Conservation (phyloP, 2,888 invertebrate species). For the Hoplodrina blanda region DNA sequence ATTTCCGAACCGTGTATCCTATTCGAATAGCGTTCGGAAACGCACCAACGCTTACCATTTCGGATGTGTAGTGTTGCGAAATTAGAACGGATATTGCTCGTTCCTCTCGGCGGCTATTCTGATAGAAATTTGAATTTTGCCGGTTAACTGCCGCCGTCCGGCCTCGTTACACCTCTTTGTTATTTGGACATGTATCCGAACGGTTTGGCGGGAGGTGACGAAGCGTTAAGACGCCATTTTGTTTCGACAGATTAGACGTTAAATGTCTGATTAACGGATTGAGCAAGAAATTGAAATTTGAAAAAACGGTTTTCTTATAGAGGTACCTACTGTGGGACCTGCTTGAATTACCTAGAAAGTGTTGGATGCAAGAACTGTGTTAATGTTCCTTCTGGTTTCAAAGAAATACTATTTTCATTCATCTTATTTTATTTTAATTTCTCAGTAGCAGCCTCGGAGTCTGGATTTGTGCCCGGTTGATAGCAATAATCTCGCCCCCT, state of each 20-base stretch:
- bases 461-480: too few species aligned
- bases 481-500: too few species aligned
- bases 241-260: conserved; percentile 63
- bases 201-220: conserved; percentile 63
- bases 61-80: conserved; percentile 85
- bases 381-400: too few species aligned
- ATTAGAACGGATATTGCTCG: conserved; percentile 90
- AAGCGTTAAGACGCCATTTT: conserved; percentile 67
- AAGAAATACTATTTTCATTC: too few species aligned
- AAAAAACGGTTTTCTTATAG: background rate
- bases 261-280: conserved; percentile 57
- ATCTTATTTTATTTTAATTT: too few species aligned
- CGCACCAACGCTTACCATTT: conserved; percentile 84
- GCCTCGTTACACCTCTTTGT: conserved; percentile 81
- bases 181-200: conserved; percentile 77
- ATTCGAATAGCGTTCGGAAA: conserved; percentile 74
- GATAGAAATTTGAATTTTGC: conserved; percentile 89
- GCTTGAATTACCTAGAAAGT: background rate
- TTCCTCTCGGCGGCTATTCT: conserved; percentile 87
- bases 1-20: conserved; percentile 66
- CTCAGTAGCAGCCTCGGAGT: too few species aligned
- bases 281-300: conserved; percentile 24
- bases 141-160: conserved; percentile 89
- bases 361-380: too few species aligned
- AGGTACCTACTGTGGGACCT: too few species aligned